Evolutionary conservation across 2,797 vertebrate genomes (phyloP), one percentile per base, ranked within the genome.

Genomic region (Lepus townsendii): DNA sequence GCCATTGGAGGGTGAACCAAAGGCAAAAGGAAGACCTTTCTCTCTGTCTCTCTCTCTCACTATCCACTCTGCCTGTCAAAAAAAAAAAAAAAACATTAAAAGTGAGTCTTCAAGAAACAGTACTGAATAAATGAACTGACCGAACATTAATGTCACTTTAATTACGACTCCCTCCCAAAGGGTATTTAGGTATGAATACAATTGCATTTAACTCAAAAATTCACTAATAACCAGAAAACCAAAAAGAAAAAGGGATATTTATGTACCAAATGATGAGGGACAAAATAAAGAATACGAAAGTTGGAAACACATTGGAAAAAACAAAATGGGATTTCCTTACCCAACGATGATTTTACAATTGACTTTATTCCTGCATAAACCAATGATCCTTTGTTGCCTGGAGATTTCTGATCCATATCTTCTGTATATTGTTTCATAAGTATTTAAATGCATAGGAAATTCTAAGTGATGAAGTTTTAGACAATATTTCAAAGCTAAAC

Each of bases 391-490:
- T 99, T 99, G 99, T 98, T 99, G 95, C 99, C 99, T 97, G 99
- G 98, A 89, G 99, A 98, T 92, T 99, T 99, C 96, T 99, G 99
- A 97, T 99, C 99, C 98, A 98, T 97, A 73, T 99, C 99, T 97
- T 99, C 99, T 11, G 99, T 99, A 97, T 99, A 99, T 97, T 99
- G 99, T 96, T 99, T 99, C 99, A 99, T 99, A 99, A 99, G 99
- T 99, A 98, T 98, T 99, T 96, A 96, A 96, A 98, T 32, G 82
- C 96, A 99, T 99, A 99, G 99, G 99, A 99, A 99, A 96, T 78
- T 97, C 83, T 94, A 94, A 57, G 60, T 68, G 63, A 91, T 68
- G 35, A 94, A 83, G 30, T 35, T 80, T 88, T 94, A 91, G 78
- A 95, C 95, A 82, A 82, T 90, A 83, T 89, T 88, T 94, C 68